A percentile compares a stretch with the other conserved stretches of the same genome.
These are phyloP conservation scores for Varanus salvator DNA, from an alignment of 2,113 vertebrate species.

Conservation along the genomic window DNA sequence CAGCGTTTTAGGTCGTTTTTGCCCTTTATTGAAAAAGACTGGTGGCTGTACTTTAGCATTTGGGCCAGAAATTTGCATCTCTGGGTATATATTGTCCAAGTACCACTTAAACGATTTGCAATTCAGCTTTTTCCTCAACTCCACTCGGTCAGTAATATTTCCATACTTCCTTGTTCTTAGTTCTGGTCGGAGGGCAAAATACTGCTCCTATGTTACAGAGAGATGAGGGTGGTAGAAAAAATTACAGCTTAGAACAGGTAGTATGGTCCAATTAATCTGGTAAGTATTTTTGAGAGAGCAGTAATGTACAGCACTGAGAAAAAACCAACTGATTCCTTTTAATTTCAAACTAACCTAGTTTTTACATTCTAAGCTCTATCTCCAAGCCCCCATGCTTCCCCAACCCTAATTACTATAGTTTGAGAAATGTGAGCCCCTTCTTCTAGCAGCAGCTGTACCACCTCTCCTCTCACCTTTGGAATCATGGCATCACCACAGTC, in stretches of 20 bases:
- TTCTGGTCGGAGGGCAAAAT: slow-evolving; percentile 91
- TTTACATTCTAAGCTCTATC: not conserved
- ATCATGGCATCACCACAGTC: not conserved
- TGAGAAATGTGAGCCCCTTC: too few relatives aligned
- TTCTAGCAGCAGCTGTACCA: too few relatives aligned
- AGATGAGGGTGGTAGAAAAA: not conserved
- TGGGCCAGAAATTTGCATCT: slow-evolving; percentile 89
- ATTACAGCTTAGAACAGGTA: not conserved
- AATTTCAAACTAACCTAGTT: not conserved
- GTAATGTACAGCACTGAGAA: not conserved
- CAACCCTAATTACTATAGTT: not conserved
- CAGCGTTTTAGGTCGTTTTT: slow-evolving; percentile 88
- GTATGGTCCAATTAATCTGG: not conserved
- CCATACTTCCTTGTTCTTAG: slow-evolving; percentile 86
- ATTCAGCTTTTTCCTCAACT: slow-evolving; percentile 84
- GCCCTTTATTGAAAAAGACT: slow-evolving; percentile 86
- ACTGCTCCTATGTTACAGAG: slow-evolving; percentile 86
- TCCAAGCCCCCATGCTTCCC: not conserved
- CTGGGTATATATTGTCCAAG: slow-evolving; percentile 93
- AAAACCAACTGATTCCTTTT: not conserved
- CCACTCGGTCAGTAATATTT: slow-evolving; percentile 88
- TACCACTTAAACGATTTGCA: slow-evolving; percentile 96
- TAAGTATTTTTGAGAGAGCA: not conserved
- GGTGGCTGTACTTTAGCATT: slow-evolving; percentile 87
- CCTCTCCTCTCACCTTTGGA: not conserved